Conservation (phyloP, 2,797 vertebrate species). For the Psittacula echo region DNA sequence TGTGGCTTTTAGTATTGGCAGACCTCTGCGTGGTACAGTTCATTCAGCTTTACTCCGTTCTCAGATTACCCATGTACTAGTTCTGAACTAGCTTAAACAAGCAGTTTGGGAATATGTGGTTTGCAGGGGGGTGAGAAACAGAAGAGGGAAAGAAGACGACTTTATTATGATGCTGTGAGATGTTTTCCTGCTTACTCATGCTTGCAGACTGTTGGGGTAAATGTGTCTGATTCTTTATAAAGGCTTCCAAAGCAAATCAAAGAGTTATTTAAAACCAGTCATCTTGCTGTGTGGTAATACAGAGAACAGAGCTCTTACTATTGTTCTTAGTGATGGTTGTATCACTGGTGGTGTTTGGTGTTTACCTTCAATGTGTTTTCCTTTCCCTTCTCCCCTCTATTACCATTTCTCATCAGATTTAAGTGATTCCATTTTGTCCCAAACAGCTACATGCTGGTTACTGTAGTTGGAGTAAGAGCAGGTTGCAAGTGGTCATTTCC, state of each 20-base stretch:
- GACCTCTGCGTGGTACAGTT: conserved; percentile 50
- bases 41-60: conserved; percentile 18
- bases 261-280: background rate
- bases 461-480: background rate
- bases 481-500: background rate
- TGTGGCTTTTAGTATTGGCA: conserved; percentile 57
- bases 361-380: background rate
- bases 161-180: background rate
- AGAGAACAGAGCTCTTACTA: background rate
- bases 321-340: background rate
- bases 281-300: background rate
- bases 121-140: conserved; percentile 6
- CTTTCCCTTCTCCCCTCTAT: background rate
- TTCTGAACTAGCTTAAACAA: conserved; percentile 4
- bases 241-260: background rate
- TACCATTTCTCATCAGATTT: background rate
- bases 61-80: conserved; percentile 59
- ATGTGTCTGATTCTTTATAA: background rate
- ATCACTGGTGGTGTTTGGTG: fast-evolving
- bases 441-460: background rate
- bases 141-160: background rate
- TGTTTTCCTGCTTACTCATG: background rate
- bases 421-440: background rate
- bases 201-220: background rate
- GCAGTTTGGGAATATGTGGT: conserved; percentile 44